Evolutionary conservation across 2,797 vertebrate species (phyloP).

Genomic region (Myotis findleyi): DNA sequence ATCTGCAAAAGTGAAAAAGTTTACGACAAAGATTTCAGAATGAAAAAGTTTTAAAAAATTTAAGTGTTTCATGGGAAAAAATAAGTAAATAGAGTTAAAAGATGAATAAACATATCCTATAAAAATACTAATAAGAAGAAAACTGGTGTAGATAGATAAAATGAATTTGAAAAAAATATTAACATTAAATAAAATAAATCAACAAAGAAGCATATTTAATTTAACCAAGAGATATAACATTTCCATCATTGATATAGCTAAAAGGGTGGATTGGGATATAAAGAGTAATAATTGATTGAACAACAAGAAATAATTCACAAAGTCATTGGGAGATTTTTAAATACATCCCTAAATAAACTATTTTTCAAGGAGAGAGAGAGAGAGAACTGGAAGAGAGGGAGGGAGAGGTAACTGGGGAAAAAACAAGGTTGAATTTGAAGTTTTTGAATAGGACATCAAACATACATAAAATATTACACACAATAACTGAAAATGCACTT

Average conservation of each 20-base stretch:
- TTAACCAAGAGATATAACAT: neutral
- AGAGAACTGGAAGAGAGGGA: neutral
- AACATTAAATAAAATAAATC: neutral
- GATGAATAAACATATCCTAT: neutral
- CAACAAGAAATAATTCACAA: neutral
- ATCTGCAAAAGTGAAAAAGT: neutral
- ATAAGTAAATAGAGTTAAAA: neutral
- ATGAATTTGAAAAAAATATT: neutral
- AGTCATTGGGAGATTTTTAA: neutral
- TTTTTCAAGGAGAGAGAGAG: neutral
- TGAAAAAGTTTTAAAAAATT: neutral
- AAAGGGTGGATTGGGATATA: neutral
- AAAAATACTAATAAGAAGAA: neutral
- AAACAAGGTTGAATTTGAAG: neutral
- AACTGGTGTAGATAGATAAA: neutral
- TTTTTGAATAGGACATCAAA: neutral
- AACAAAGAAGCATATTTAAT: neutral
- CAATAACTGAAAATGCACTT: too few species aligned
- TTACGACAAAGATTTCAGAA: neutral
- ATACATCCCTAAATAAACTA: neutral
- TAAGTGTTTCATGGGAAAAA: neutral
- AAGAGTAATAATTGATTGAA: neutral
- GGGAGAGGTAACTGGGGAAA: neutral
- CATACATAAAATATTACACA: neutral
- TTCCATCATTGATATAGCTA: neutral